These are phyloP conservation scores for Aleiodes alternator DNA, from an alignment of 2,888 invertebrate genomes.

Conservation along the genomic window DNA sequence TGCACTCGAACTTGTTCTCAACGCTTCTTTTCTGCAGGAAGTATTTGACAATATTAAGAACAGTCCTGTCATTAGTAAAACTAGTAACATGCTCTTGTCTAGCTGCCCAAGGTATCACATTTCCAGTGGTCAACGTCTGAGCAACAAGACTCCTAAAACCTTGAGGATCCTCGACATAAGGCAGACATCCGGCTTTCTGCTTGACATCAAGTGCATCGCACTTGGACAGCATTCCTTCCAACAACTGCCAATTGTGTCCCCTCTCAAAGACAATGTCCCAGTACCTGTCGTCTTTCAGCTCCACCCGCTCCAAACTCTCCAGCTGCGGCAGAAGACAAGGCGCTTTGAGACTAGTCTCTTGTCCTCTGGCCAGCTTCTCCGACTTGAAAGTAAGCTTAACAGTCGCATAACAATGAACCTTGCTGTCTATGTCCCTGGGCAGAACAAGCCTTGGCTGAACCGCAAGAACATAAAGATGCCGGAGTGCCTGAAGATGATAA, in stretches of 20 bases:
- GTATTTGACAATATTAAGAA: slow-evolving; percentile 83
- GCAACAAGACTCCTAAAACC: slow-evolving; percentile 88
- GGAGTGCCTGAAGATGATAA: slow-evolving; percentile 98
- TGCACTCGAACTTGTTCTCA: slow-evolving; percentile 55
- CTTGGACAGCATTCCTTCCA: slow-evolving; percentile 82
- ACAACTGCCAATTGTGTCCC: slow-evolving; percentile 88
- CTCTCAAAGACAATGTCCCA: slow-evolving; percentile 92
- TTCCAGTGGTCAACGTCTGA: slow-evolving; percentile 86
- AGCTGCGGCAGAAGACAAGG: slow-evolving; percentile 93
- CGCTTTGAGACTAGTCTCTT: slow-evolving; percentile 81
- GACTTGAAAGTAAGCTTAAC: slow-evolving; percentile 76
- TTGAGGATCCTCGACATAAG: slow-evolving; percentile 89
- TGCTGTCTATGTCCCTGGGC: slow-evolving; percentile 89
- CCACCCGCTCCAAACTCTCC: slow-evolving; percentile 83
- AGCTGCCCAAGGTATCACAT: slow-evolving; percentile 82
- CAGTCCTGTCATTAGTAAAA: slow-evolving; percentile 85
- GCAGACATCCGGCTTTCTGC: slow-evolving; percentile 91
- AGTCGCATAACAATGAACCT: slow-evolving; percentile 88
- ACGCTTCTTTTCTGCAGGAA: slow-evolving; percentile 76
- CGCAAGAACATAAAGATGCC: slow-evolving; percentile 97
- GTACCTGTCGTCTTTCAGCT: slow-evolving; percentile 89
- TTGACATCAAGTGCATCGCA: slow-evolving; percentile 89
- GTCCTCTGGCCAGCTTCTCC: slow-evolving; percentile 76
- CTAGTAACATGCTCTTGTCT: slow-evolving; percentile 82
- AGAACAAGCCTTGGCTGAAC: slow-evolving; percentile 92